phyloP scores from a whole-genome alignment of 2,797 vertebrate species.

The Anguilla pacifica region DNA sequence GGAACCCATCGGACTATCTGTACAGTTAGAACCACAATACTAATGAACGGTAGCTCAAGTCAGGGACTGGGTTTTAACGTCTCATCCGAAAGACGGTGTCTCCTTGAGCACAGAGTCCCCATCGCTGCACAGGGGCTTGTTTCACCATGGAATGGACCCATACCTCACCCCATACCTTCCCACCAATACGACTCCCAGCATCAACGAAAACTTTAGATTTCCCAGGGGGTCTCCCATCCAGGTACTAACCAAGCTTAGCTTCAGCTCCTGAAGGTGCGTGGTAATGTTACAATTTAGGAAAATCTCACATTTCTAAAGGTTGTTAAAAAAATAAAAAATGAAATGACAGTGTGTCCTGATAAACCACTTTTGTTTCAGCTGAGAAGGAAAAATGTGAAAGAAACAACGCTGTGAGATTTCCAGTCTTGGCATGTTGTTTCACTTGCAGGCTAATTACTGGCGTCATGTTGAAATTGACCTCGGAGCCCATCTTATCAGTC shows the following conservation, averaged over 20 bases:
- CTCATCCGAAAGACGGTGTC: too few species aligned
- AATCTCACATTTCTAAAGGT: neutral
- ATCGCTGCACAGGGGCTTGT: too few species aligned
- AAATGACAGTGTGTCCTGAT: neutral
- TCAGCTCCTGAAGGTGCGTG: neutral
- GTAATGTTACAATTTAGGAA: neutral
- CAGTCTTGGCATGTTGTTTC: neutral
- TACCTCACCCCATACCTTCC: too few species aligned
- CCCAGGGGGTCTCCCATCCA: too few species aligned
- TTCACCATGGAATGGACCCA: too few species aligned
- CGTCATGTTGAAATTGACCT: neutral
- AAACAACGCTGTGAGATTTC: neutral
- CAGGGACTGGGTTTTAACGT: neutral
- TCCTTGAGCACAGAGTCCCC: too few species aligned
- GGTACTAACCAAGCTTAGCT: neutral
- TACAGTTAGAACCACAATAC: neutral
- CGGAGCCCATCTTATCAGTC: neutral
- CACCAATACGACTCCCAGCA: too few species aligned
- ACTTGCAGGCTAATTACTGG: neutral
- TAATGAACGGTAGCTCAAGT: neutral
- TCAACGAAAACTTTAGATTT: too few species aligned
- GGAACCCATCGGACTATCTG: neutral
- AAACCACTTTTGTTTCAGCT: too few species aligned
- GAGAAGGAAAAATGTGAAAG: neutral
- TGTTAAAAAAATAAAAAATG: neutral